Evolutionary conservation across 2,113 vertebrate species (phyloP), one percentile per base, ranked within the genome.

Genomic region (Chunga burmeisteri): DNA sequence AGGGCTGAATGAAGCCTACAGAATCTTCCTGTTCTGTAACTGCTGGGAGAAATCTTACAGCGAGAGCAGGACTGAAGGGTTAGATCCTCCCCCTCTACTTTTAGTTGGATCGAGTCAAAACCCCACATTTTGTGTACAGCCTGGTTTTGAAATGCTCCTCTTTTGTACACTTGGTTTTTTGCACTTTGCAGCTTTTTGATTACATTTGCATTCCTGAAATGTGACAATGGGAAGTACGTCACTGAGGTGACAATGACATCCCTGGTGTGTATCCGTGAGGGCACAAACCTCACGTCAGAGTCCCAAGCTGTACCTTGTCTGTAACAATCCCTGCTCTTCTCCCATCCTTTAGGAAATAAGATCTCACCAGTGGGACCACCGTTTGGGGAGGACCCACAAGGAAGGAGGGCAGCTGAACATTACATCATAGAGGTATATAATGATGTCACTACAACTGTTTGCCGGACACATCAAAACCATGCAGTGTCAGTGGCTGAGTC

Each of bases 141-240:
- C 23, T 81, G 30, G 2, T 56, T 88, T 79, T 85, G 44, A 90
- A 75, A 52, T 56, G 21, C 11, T 88, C 11, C 32, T 38, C 20
- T 80, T 67, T 44, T 34, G 13, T 75, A 30, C 23, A 40, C 20
- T 8, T 25, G 26, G 38, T 46, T 55, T 80, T 65, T 53, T 32
- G 0, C 49, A 84, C 13, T 74, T 92, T 44, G 49, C 26, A 53
- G 44, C 6, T 73, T 84, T 79, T 83, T 17, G 10, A 61, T 74
- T 84, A 55, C 55, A 74, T 81, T 78, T 96, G 89, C 66, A 66
- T 90, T 95, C 70, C 71, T 55, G n/a, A 73, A 78, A 79, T 59
- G 47, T 74, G 68, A 94, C 86, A 95, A 91, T 52, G 27, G 55
- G 47, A 88, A 66, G 29, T 13, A 55, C 5, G 47, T 90, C 94